Evolutionary conservation across 2,888 invertebrate species (phyloP).

Genomic region (Myopa testacea): DNA sequence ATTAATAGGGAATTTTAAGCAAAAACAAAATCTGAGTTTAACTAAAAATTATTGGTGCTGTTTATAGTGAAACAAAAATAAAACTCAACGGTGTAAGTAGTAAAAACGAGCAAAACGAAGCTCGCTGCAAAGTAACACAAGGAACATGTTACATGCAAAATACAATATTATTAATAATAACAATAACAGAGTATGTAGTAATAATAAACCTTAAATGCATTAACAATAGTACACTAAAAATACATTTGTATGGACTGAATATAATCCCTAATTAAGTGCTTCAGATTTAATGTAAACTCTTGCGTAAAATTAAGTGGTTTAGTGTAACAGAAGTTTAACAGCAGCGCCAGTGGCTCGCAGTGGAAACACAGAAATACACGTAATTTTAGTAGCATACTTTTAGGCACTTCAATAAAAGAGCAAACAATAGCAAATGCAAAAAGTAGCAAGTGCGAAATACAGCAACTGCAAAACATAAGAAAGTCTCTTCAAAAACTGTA

Average conservation of each 20-base stretch:
- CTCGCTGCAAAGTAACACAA: too few relatives aligned
- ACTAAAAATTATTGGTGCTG: constrained; percentile 36
- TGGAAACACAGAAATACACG: too few relatives aligned
- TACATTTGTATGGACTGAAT: constrained; percentile 1
- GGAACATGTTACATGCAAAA: too few relatives aligned
- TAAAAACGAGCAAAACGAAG: background rate
- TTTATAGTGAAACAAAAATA: constrained; percentile 22
- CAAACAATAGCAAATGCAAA: too few relatives aligned
- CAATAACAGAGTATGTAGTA: too few relatives aligned
- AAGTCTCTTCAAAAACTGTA: too few relatives aligned
- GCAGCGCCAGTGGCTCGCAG: too few relatives aligned
- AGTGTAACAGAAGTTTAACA: background rate
- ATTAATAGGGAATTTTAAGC: constrained; percentile 28
- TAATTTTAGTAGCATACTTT: background rate
- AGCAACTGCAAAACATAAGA: too few relatives aligned
- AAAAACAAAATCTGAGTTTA: constrained; percentile 24
- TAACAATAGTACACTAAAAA: background rate
- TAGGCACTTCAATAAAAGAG: background rate
- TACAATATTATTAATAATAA: too few relatives aligned
- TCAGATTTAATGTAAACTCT: background rate
- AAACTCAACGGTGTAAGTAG: background rate
- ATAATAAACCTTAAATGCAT: background rate
- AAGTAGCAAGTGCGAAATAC: too few relatives aligned
- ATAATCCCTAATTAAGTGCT: background rate
- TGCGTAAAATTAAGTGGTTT: too few relatives aligned